A percentile compares a stretch with the other conserved stretches of the same genome.
Evolutionary conservation across 2,113 vertebrate genomes (phyloP).

Genomic region (Eulemur macaco): DNA sequence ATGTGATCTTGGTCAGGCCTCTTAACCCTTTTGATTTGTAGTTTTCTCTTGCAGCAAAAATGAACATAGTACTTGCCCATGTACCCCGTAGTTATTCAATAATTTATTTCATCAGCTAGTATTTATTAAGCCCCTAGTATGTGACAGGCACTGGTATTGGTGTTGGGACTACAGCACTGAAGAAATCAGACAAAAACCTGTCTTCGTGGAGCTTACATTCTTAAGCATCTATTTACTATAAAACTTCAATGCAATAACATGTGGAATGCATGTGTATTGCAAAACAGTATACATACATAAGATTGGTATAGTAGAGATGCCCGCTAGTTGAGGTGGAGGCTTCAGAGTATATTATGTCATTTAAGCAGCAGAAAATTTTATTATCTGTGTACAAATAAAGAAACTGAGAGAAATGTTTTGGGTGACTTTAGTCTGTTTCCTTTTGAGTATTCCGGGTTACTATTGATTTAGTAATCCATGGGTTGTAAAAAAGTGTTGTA

Average conservation of each 20-base stretch:
- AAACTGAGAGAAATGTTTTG: not conserved
- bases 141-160: not conserved
- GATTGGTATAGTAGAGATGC: not conserved
- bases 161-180: not conserved
- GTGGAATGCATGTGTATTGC: not conserved
- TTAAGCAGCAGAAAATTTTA: not conserved
- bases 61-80: not conserved
- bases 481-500: not conserved
- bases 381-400: not conserved
- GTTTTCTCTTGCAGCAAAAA: slow-evolving; percentile 5
- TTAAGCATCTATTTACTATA: not conserved
- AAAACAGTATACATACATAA: not conserved
- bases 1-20: not conserved
- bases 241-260: not conserved
- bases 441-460: not conserved
- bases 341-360: not conserved
- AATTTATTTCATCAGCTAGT: not conserved
- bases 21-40: not conserved
- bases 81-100: not conserved
- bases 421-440: not conserved
- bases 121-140: not conserved
- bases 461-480: not conserved
- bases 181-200: not conserved
- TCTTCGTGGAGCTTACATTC: not conserved
- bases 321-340: not conserved